Evolutionary conservation across 1,140 invertebrate species (phyloP).

Genomic region (Ceratoteleas bidentatus): DNA sequence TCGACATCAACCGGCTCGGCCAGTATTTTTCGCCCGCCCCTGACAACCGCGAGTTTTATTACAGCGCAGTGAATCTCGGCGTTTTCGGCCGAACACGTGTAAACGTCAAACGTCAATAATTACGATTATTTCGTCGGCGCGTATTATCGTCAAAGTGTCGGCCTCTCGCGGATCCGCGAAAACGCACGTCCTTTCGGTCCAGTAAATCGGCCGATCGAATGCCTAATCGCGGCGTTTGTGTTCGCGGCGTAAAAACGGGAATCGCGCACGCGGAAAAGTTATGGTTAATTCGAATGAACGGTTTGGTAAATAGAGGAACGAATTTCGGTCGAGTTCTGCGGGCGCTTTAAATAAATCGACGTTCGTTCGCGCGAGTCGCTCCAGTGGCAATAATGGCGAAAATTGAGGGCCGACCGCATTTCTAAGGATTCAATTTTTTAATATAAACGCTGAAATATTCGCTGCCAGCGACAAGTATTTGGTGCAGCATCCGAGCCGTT

Average conservation of each 20-base stretch:
- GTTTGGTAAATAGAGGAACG: too few species aligned
- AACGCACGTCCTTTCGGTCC: constrained; percentile 10
- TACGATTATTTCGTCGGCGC: constrained; percentile 40
- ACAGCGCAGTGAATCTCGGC: constrained; percentile 35
- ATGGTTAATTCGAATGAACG: too few species aligned
- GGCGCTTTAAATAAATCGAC: too few species aligned
- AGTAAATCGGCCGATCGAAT: constrained; percentile 29
- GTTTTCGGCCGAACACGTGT: constrained; percentile 29
- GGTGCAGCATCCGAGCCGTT: too few species aligned
- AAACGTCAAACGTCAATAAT: constrained; percentile 44
- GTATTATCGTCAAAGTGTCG: constrained; percentile 33
- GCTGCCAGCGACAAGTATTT: too few species aligned
- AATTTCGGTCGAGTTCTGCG: too few species aligned
- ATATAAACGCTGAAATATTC: too few species aligned
- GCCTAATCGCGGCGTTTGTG: constrained; percentile 14
- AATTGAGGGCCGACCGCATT: too few species aligned
- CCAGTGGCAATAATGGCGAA: too few species aligned
- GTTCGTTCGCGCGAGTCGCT: too few species aligned
- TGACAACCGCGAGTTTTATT: constrained; percentile 60
- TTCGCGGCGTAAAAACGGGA: not conserved
- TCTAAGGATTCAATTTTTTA: too few species aligned
- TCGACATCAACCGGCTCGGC: constrained; percentile 57
- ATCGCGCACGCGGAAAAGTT: too few species aligned
- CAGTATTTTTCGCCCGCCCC: constrained; percentile 52
- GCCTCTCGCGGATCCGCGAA: constrained; percentile 4